Evolutionary conservation across 2,797 vertebrate species (phyloP), one percentile per base, ranked within the genome.

Genomic region (Muraenolepis orangiensis): DNA sequence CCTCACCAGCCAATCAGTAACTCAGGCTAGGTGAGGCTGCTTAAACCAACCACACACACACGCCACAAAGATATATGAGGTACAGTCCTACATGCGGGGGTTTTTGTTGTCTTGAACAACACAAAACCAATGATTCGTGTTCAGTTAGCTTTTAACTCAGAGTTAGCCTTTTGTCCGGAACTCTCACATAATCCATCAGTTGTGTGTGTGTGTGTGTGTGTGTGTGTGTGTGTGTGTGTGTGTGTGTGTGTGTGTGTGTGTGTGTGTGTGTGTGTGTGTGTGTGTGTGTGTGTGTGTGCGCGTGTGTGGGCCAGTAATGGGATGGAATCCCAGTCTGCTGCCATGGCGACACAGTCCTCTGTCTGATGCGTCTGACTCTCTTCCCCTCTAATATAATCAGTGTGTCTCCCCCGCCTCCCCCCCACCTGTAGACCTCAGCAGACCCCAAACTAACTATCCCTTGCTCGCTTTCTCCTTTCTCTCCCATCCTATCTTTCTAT

Each of bases 291-390:
- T 20, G 46, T 51, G 46, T n/a, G n/a, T n/a, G n/a, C n/a, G n/a
- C n/a, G n/a, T n/a, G 18, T 20, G 46, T 51, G 46, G 46, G 46
- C 46, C 46, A 51, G 46, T 28, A 29, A 28, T 67, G 66, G 26
- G 28, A 29, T 67, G 66, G 26, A 20, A n/a, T 51, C 2, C 46
- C 32, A 16, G 51, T 57, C 42, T 51, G 70, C 81, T 76, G 20
- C 74, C 76, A 82, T 70, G 75, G 78, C 61, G 32, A 78, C 67
- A 3, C 51, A 23, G 14, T 51, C 67, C 67, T 16, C 40, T 3
- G 6, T 75, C 64, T 78, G 70, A n/a, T 0, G 1, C 7, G 51
- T 70, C 1, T 66, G 46, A 72, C 64, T 28, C 42, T 6, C 42
- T 76, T 76, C 51, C 51, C 69, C 36, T 26, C 26, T 51, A 42